Conservation (phyloP, 2,113 vertebrate genomes). For the Felis chaus region DNA sequence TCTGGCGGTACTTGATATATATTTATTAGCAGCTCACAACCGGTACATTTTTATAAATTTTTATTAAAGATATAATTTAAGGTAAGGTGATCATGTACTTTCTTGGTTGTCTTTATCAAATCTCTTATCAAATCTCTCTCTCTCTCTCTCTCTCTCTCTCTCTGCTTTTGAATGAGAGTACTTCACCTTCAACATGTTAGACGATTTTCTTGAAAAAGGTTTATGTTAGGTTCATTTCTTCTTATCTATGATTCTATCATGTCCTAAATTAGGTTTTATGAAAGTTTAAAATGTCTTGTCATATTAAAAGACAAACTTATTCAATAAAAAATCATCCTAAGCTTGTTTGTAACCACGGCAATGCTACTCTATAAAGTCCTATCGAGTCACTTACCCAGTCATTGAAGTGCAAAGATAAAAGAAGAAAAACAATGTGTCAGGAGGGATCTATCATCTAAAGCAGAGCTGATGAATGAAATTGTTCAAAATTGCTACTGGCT, state of each 20-base stretch:
- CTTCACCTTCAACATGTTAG: background rate
- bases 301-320: background rate
- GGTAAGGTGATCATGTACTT: background rate
- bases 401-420: background rate
- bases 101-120: background rate
- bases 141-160: background rate
- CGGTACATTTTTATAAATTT: background rate
- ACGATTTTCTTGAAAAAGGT: background rate
- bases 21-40: background rate
- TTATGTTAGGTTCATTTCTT: background rate
- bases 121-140: background rate
- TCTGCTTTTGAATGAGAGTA: background rate
- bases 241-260: background rate
- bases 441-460: background rate
- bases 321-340: background rate
- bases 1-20: background rate
- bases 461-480: background rate
- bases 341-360: background rate
- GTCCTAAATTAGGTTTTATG: conserved; percentile 15
- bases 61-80: background rate
- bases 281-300: background rate
- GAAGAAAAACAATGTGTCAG: background rate
- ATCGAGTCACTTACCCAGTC: background rate
- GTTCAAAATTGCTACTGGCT: background rate
- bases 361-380: background rate